A percentile compares a stretch with the other conserved stretches of the same genome.
These are phyloP conservation scores for Azemiops feae DNA, from an alignment of 2,113 vertebrate species.

Conservation along the genomic window DNA sequence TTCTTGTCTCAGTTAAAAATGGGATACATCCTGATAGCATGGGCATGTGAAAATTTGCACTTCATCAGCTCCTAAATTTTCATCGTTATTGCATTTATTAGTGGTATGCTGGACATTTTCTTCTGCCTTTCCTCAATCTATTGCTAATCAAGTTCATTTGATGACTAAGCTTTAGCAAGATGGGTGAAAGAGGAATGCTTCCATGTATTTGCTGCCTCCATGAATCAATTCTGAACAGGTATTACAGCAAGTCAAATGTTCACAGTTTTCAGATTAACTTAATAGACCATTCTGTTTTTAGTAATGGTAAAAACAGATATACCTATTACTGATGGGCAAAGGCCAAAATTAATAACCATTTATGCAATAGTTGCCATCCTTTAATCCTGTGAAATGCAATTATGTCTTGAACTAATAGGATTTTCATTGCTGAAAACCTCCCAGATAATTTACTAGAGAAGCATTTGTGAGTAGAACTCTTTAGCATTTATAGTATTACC, in stretches of 20 bases:
- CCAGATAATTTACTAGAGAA: slow-evolving; percentile 34
- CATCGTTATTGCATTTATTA: not conserved
- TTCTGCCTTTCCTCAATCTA: not conserved
- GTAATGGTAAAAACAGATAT: slow-evolving; percentile 20
- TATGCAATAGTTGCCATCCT: slow-evolving; percentile 39
- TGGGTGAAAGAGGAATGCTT: not conserved
- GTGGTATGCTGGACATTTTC: not conserved
- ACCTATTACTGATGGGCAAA: slow-evolving; percentile 22
- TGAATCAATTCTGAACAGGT: not conserved
- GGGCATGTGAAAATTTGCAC: not conserved
- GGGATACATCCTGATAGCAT: not conserved
- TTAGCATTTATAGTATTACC: slow-evolving; percentile 14
- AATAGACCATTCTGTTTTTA: slow-evolving; percentile 3
- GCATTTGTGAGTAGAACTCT: slow-evolving; percentile 22
- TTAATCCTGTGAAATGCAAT: slow-evolving; percentile 42
- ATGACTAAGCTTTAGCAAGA: not conserved
- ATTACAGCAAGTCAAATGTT: slow-evolving; percentile 2
- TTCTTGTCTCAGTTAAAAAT: not conserved
- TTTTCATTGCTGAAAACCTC: slow-evolving; percentile 30
- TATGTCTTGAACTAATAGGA: slow-evolving; percentile 21
- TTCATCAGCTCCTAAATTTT: not conserved
- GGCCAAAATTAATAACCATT: slow-evolving; percentile 30
- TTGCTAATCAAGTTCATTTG: not conserved
- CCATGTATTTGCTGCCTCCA: not conserved
- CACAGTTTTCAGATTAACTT: slow-evolving; percentile 9